Conservation (phyloP, 2,797 vertebrate species). For the Psittacula echo region DNA sequence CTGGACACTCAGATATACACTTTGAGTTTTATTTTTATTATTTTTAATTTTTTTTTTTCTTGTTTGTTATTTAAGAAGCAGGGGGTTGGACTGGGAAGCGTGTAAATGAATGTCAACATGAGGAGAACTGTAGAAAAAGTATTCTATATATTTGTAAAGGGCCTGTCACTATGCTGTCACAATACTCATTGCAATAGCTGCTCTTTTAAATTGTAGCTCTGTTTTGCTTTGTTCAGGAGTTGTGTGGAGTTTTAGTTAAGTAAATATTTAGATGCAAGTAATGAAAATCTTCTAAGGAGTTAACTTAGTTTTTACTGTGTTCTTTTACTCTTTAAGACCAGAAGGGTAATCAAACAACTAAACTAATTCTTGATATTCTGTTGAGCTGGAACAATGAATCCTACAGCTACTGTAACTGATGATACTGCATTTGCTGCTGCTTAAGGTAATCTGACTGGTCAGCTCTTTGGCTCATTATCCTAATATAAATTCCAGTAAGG, state of each 20-base stretch:
- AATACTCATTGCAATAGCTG: not conserved
- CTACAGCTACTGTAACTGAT: slow-evolving; percentile 38
- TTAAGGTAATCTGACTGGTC: slow-evolving; percentile 63
- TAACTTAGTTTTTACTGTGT: not conserved
- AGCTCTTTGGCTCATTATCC: slow-evolving; percentile 58
- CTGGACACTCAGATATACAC: not conserved
- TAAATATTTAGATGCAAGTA: not conserved
- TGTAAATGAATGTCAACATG: not conserved
- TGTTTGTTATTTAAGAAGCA: not conserved
- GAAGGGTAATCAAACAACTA: slow-evolving; percentile 9
- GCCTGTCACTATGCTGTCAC: not conserved
- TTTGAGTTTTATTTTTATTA: not conserved
- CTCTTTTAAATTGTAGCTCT: not conserved
- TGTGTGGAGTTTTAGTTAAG: not conserved
- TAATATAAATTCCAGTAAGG: slow-evolving; percentile 26
- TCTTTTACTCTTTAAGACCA: not conserved
- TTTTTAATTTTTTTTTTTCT: not conserved
- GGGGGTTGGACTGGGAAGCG: accelerated
- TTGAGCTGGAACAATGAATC: slow-evolving; percentile 38
- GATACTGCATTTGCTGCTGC: slow-evolving; percentile 27
- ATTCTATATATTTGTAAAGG: not conserved
- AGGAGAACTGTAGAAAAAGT: not conserved
- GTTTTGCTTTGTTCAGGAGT: not conserved
- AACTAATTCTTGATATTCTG: slow-evolving; percentile 4
- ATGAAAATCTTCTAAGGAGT: not conserved